Base-by-base conservation (phyloP, 2,888 invertebrate genomes). In the Archips crataeganus region DNA sequence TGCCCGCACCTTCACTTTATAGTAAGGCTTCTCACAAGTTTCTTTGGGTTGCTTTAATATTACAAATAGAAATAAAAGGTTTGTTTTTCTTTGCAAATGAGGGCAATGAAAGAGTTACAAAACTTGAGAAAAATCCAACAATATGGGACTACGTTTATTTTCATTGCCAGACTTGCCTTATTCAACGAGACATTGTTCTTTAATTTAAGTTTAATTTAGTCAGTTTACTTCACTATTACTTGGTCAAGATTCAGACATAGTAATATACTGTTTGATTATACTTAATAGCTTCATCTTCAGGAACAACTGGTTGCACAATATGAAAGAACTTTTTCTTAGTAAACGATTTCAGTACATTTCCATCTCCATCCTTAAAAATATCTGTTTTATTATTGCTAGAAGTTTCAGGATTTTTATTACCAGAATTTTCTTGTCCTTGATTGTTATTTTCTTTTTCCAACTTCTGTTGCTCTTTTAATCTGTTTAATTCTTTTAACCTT, bases 271-370 rank as follows among this genome's bases (percentile, higher is more conserved):
- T 82, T 74, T 85, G 80, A 34, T 75, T 76, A 2, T 42, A 67
- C 0, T 63, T 57, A 8, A 60, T 75, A 3, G 63, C 78, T 70
- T 86, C 84, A 78, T 80, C 77, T 51, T 82, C 81, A 0, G 87
- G 87, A 49, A 79, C 75, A 5, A 89, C 86, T 9, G 86, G 82
- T 66, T 81, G 72, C 1, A 77, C 84, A 82, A 85, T 85, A 45
- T 81, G 82, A 60, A 80, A 81, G 69, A 86, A 82, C 59, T 78
- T 83, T 45, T 70, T 80, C 60, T 77, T 81, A 36, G 59, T 80
- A n/a, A 82, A n/a, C 5, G 74, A 59, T 49, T 75, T 76, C 59
- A 78, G 36, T 59, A 32, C 70, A 71, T 11, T 11, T 45, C 45
- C 45, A 36, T 61, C 70, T 11, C 15, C 42, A 54, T 59, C 47